Conservation (phyloP, 2,888 invertebrate genomes). For the Drosophila hamatofila region DNA sequence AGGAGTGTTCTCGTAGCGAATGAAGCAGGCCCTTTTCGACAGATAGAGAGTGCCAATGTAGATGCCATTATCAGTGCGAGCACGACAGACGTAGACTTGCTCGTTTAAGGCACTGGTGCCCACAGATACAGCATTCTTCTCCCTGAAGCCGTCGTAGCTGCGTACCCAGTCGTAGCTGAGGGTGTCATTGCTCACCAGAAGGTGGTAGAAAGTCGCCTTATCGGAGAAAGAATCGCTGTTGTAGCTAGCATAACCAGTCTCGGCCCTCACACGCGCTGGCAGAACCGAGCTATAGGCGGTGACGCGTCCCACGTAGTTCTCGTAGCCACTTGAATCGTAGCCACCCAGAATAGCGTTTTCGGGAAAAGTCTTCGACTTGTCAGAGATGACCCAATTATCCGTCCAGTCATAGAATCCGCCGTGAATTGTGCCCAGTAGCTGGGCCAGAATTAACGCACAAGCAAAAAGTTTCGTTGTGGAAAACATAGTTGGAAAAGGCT, state of each 20-base stretch:
- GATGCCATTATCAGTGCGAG: conserved; percentile 30
- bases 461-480: conserved; percentile 20
- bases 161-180: conserved; percentile 47
- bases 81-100: conserved; percentile 48
- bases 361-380: conserved; percentile 34
- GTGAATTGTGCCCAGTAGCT: conserved; percentile 39
- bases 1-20: conserved; percentile 39
- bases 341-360: conserved; percentile 59
- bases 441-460: conserved; percentile 30
- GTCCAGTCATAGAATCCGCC: conserved; percentile 37
- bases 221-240: conserved; percentile 13
- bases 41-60: conserved; percentile 44
- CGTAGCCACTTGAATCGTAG: conserved; percentile 48
- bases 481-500: conserved; percentile 39
- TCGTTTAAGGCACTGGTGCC: conserved; percentile 53
- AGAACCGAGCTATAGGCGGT: conserved; percentile 8
- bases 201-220: conserved; percentile 16
- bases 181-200: conserved; percentile 42
- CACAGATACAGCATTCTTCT: conserved; percentile 40
- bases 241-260: conserved; percentile 33
- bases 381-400: conserved; percentile 41
- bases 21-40: conserved; percentile 33
- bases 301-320: conserved; percentile 56
- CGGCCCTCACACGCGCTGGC: conserved; percentile 57
- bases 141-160: conserved; percentile 55